phyloP scores from a whole-genome alignment of 53 echinoderm and acorn worm genomes.

The Stichopus horrens region DNA sequence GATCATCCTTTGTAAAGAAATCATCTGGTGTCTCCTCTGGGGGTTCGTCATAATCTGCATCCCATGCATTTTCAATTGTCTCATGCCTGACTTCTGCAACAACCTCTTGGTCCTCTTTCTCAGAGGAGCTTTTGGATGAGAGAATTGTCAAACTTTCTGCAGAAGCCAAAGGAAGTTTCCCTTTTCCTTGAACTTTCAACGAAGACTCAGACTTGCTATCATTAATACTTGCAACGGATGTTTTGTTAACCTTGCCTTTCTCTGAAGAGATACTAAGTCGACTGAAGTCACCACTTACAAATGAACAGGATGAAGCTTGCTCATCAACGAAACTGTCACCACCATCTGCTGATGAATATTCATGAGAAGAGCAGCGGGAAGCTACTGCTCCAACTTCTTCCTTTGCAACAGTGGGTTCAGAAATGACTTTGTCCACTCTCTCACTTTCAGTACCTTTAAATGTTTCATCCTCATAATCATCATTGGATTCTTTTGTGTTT shows the following conservation, averaged over 20 bases:
- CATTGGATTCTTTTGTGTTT: not conserved
- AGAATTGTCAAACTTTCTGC: not conserved
- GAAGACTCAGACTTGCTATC: slow-evolving; percentile 1
- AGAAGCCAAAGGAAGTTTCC: not conserved
- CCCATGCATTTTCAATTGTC: slow-evolving; percentile 31
- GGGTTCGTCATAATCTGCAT: slow-evolving; percentile 87
- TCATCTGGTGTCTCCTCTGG: slow-evolving; percentile 71
- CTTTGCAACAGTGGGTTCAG: not conserved
- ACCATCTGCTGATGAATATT: slow-evolving; percentile 41
- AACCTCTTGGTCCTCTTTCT: not conserved
- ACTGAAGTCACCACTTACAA: slow-evolving; percentile 27
- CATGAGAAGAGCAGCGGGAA: slow-evolving; percentile 27
- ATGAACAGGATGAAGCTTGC: slow-evolving; percentile 27
- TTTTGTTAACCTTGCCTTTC: not conserved
- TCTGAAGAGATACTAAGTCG: not conserved
- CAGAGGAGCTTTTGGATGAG: not conserved
- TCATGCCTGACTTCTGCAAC: not conserved
- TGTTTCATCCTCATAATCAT: not conserved
- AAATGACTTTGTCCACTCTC: not conserved
- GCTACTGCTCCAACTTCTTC: not conserved
- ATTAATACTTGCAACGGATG: not conserved
- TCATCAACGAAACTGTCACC: slow-evolving; percentile 18
- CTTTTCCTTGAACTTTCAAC: not conserved
- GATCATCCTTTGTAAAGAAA: slow-evolving; percentile 54
- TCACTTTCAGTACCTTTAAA: not conserved